Evolutionary conservation across 2,113 vertebrate genomes (phyloP).

Genomic region (Dipodomys ordii): DNA sequence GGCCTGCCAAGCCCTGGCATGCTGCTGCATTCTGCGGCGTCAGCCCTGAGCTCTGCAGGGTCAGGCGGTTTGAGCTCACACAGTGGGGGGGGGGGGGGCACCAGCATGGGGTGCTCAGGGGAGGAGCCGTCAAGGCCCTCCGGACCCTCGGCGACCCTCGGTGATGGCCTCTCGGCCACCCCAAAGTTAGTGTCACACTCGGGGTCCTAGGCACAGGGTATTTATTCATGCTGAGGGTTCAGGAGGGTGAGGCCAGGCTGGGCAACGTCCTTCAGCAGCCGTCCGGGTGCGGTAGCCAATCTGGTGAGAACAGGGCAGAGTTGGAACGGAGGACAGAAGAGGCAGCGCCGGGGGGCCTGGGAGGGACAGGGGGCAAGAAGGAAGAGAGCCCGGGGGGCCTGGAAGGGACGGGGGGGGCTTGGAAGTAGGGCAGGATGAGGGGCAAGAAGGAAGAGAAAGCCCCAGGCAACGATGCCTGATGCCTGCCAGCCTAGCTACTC

Average conservation of each 20-base stretch:
- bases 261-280: neutral
- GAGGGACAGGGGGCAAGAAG: too few relatives aligned
- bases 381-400: neutral
- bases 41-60: neutral
- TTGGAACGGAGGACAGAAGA: neutral
- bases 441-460: neutral
- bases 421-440: neutral
- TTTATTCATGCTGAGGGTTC: constrained; percentile 37
- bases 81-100: too few relatives aligned
- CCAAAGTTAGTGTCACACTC: neutral
- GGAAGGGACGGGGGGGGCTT: too few relatives aligned
- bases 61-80: neutral
- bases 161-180: too few relatives aligned
- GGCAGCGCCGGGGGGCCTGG: too few relatives aligned
- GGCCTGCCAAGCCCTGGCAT: too few relatives aligned
- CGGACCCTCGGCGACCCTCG: too few relatives aligned
- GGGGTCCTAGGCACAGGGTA: accelerated
- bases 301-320: neutral
- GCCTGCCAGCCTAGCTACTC: too few relatives aligned
- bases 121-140: neutral
- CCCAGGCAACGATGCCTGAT: neutral
- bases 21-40: neutral
- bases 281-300: accelerated
- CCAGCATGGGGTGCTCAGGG: neutral
- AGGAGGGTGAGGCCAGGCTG: accelerated